Percentiles rank a stretch among this genome's conserved stretches.
Conservation (phyloP, 2,113 vertebrate species). For the Mustela nigripes region DNA sequence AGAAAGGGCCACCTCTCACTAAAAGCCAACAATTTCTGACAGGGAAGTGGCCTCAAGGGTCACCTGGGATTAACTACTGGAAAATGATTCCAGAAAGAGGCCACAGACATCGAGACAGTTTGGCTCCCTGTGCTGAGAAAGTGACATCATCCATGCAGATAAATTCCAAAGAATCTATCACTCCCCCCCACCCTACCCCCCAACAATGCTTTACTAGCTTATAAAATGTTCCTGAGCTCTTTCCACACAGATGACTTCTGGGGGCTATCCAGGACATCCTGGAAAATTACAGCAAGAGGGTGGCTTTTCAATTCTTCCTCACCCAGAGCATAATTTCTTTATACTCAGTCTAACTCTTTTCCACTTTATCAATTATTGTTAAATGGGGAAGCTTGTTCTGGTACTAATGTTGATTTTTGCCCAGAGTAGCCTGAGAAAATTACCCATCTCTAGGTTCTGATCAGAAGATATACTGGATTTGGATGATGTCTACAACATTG, state of each 20-base stretch:
- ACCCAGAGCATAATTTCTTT: constrained; percentile 35
- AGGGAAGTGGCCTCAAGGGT: constrained; percentile 37
- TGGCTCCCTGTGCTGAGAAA: constrained; percentile 55
- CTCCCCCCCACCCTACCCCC: background rate
- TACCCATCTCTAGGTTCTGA: background rate
- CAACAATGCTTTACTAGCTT: constrained; percentile 70
- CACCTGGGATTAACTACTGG: constrained; percentile 57
- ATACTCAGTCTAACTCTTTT: constrained; percentile 39
- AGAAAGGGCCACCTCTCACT: background rate
- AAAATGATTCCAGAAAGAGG: constrained; percentile 57
- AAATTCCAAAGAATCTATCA: constrained; percentile 73
- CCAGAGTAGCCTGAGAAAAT: background rate
- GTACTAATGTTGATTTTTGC: background rate
- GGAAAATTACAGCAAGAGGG: constrained; percentile 65
- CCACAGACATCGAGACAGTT: constrained; percentile 62
- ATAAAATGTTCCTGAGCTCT: constrained; percentile 73
- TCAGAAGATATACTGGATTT: background rate
- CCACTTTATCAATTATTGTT: background rate
- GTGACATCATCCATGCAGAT: constrained; percentile 75
- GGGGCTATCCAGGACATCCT: constrained; percentile 58
- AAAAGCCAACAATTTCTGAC: constrained; percentile 55
- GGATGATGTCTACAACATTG: background rate
- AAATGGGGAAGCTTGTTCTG: background rate
- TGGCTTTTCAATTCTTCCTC: constrained; percentile 27
- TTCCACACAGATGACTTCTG: constrained; percentile 52